Evolutionary conservation across 2,888 invertebrate genomes (phyloP).

Genomic region (Tinea semifulvella): DNA sequence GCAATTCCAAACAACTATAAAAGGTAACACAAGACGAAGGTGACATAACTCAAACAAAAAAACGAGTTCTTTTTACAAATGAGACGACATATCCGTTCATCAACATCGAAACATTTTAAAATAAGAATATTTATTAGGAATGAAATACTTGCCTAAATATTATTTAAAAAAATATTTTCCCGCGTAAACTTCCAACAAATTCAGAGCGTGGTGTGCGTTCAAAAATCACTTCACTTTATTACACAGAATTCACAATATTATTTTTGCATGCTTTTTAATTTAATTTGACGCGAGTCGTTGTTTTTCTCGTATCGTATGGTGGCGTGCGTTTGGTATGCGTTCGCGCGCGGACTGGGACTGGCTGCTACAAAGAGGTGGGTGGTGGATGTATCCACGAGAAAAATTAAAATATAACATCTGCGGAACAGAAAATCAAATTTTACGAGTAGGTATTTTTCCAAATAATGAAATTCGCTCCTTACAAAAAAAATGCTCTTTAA

Average conservation of each 20-base stretch:
- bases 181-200: neutral
- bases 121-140: too few species aligned
- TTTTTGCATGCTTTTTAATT: neutral
- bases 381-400: neutral
- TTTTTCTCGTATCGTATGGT: conserved; percentile 29
- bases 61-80: neutral
- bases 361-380: neutral
- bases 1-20: conserved; percentile 10
- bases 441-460: too few species aligned
- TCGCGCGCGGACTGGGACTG: conserved; percentile 38
- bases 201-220: neutral
- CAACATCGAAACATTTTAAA: neutral
- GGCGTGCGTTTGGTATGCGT: conserved; percentile 34
- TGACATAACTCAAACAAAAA: conserved; percentile 8
- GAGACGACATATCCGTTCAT: neutral
- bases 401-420: conserved; percentile 2
- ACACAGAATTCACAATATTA: neutral
- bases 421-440: neutral
- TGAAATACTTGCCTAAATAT: neutral
- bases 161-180: conserved; percentile 2
- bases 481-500: too few species aligned
- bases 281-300: conserved; percentile 7
- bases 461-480: too few species aligned
- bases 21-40: conserved; percentile 1
- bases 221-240: conserved; percentile 8